Conservation (phyloP, 2,888 invertebrate species). For the Ischnura elegans region DNA sequence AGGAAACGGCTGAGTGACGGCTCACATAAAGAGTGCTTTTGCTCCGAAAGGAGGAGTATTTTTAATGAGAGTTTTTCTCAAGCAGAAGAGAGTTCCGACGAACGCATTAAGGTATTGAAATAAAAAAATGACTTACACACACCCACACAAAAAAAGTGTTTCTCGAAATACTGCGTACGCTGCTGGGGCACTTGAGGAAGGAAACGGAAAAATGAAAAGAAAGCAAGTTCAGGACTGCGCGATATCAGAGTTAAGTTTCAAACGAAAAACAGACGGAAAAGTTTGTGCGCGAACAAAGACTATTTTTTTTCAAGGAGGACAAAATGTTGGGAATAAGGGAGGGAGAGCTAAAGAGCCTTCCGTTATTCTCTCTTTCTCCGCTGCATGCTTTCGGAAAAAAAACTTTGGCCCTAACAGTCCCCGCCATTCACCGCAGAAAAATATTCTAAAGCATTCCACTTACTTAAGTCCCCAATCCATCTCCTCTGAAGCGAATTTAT, state of each 20-base stretch:
- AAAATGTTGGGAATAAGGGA: not conserved
- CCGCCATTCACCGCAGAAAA: not conserved
- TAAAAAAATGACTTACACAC: too few species aligned
- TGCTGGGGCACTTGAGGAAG: too few species aligned
- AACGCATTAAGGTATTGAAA: not conserved
- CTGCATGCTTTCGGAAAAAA: not conserved
- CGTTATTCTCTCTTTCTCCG: not conserved
- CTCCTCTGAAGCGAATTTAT: not conserved
- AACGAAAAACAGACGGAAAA: not conserved
- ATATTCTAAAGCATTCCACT: not conserved
- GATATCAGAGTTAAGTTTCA: too few species aligned
- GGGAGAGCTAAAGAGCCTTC: not conserved
- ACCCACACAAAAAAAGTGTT: too few species aligned
- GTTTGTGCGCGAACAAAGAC: not conserved
- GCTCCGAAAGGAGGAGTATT: not conserved
- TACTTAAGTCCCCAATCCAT: not conserved
- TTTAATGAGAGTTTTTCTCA: not conserved
- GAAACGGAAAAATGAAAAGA: too few species aligned
- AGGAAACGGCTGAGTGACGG: not conserved
- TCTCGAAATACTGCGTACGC: too few species aligned
- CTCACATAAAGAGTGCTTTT: not conserved
- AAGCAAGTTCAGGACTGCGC: too few species aligned
- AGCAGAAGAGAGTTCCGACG: not conserved
- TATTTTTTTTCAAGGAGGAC: not conserved
- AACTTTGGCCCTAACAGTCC: not conserved